phyloP scores from a whole-genome alignment of 2,113 vertebrate species.

The Cranoglanis bouderius region DNA sequence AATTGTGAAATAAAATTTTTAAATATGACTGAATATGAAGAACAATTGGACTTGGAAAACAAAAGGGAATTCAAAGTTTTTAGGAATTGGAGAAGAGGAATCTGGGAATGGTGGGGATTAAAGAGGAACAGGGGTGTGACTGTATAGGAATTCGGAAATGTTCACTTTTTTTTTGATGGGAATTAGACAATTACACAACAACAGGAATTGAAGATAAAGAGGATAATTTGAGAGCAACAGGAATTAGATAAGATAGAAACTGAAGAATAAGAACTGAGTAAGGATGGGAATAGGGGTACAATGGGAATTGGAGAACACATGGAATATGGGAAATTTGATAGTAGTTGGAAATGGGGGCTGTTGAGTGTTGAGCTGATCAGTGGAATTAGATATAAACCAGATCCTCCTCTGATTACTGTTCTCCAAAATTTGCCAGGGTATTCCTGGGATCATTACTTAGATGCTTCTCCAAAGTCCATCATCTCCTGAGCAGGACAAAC shows the following conservation, averaged over 20 bases:
- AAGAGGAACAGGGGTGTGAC: not conserved
- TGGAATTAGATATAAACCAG: not conserved
- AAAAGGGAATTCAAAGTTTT: not conserved
- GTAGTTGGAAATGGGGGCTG: not conserved
- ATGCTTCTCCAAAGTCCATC: not conserved
- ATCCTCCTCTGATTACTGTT: not conserved
- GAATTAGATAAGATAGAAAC: not conserved
- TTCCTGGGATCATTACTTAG: not conserved
- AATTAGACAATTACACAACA: not conserved
- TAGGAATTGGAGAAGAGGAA: not conserved
- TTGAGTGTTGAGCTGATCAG: not conserved
- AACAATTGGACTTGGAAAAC: not conserved
- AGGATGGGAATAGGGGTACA: not conserved
- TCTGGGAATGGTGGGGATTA: not conserved
- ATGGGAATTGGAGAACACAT: not conserved
- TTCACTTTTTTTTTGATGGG: not conserved
- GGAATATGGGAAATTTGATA: not conserved
- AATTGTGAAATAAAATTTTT: not conserved
- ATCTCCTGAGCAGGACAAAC: not conserved
- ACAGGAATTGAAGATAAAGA: not conserved
- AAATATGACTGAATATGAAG: not conserved
- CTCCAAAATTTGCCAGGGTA: not conserved
- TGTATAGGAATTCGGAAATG: too few species aligned
- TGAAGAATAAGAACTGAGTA: not conserved
- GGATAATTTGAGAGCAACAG: not conserved